Evolutionary conservation across 2,113 vertebrate species (phyloP).

Genomic region (Motacilla alba): DNA sequence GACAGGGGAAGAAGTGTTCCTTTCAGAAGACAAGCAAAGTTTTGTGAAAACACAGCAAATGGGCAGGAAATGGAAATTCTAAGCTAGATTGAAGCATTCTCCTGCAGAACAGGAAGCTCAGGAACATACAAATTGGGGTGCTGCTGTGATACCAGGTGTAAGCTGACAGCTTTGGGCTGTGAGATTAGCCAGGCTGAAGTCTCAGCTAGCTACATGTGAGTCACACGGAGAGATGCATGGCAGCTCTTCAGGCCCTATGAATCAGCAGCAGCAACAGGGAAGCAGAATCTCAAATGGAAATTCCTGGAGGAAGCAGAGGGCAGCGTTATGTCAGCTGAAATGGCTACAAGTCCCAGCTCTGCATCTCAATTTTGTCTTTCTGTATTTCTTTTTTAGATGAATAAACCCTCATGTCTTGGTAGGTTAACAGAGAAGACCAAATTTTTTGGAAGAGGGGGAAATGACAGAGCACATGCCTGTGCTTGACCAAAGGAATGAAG

Average conservation of each 20-base stretch:
- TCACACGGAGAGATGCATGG: background rate
- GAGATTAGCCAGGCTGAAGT: background rate
- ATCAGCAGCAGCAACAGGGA: background rate
- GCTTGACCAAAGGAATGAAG: background rate
- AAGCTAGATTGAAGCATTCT: background rate
- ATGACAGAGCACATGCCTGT: background rate
- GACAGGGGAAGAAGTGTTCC: background rate
- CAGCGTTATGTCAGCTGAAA: background rate
- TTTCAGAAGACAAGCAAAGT: background rate
- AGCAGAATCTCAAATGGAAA: background rate
- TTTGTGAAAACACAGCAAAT: background rate
- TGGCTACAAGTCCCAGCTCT: background rate
- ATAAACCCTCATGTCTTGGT: background rate
- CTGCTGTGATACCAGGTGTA: background rate
- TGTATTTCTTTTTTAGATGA: background rate
- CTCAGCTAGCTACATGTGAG: background rate
- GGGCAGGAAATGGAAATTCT: background rate
- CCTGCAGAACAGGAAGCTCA: background rate
- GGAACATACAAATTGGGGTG: background rate
- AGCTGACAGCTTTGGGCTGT: background rate
- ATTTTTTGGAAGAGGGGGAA: background rate
- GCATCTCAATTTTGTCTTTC: background rate
- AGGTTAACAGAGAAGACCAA: background rate
- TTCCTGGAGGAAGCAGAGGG: background rate
- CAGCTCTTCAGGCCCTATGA: background rate